A percentile compares a stretch with the other conserved stretches of the same genome.
Conservation (phyloP, 1,140 invertebrate genomes). For the Sinella curviseta region DNA sequence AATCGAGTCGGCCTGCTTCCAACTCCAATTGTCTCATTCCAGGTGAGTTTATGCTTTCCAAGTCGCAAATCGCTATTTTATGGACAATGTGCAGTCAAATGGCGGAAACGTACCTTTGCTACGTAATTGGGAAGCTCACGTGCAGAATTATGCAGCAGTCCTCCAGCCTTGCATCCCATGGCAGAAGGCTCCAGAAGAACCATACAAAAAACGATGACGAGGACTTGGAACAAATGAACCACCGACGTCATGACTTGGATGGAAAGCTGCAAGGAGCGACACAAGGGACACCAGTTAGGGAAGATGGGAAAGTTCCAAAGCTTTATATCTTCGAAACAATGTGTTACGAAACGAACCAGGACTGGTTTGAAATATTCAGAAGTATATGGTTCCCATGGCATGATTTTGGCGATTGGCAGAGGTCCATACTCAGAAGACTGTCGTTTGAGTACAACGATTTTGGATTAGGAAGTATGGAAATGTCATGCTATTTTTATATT, state of each 20-base stretch:
- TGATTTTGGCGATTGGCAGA: slow-evolving; percentile 93
- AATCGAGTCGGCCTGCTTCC: background rate
- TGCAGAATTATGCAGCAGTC: slow-evolving; percentile 52
- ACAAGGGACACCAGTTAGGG: background rate
- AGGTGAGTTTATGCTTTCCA: background rate
- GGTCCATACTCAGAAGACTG: slow-evolving; percentile 87
- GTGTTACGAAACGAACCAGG: slow-evolving; percentile 93
- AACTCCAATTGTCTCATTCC: slow-evolving; percentile 1
- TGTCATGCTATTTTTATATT: slow-evolving; percentile 52
- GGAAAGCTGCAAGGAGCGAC: background rate
- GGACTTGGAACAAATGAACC: too few species aligned
- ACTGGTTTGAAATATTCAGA: slow-evolving; percentile 93
- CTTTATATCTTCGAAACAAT: slow-evolving; percentile 86
- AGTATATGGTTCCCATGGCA: slow-evolving; percentile 80
- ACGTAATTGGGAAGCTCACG: slow-evolving; percentile 48
- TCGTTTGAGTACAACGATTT: slow-evolving; percentile 91
- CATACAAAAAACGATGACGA: slow-evolving; percentile 3
- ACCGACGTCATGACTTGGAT: background rate
- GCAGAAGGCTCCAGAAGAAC: slow-evolving; percentile 50
- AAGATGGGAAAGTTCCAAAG: slow-evolving; percentile 50
- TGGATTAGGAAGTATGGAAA: slow-evolving; percentile 90
- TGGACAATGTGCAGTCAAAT: slow-evolving; percentile 9
- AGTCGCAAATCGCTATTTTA: background rate
- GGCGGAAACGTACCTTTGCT: background rate
- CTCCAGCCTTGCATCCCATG: slow-evolving; percentile 55